Evolutionary conservation across 2,113 vertebrate species (phyloP).

Genomic region (Pygoscelis antarcticus): DNA sequence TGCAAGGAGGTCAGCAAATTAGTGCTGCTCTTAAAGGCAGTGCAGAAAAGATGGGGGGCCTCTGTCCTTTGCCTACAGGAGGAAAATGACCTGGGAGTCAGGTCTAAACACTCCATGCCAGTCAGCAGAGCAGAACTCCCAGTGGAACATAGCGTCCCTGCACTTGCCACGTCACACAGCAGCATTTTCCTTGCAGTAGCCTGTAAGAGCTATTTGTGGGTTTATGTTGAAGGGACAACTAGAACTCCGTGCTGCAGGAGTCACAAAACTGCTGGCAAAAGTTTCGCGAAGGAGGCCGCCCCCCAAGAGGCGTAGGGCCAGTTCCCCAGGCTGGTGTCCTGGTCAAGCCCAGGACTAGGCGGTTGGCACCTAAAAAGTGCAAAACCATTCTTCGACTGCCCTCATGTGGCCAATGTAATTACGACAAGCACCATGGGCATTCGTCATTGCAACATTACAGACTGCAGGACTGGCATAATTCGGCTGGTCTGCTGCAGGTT

Average conservation of each 20-base stretch:
- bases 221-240: neutral
- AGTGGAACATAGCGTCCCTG: rapidly evolving
- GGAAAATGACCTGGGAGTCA: neutral
- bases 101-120: neutral
- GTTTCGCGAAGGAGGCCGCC: neutral
- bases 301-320: too few relatives aligned
- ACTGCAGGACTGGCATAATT: neutral
- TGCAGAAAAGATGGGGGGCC: neutral
- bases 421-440: neutral
- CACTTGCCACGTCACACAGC: rapidly evolving
- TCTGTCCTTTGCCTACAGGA: neutral
- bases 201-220: neutral
- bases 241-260: neutral
- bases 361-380: neutral
- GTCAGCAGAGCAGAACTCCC: neutral
- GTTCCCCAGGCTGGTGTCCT: too few relatives aligned
- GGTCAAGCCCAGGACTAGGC: neutral
- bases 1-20: neutral
- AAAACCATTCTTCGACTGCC: neutral
- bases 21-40: neutral
- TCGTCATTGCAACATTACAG: rapidly evolving
- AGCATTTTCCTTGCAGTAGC: neutral
- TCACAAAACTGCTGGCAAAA: neutral
- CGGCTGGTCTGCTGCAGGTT: neutral
- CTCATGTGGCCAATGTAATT: neutral